Base-by-base conservation (phyloP, 1,140 invertebrate species). In the Chlorops oryzae region DNA sequence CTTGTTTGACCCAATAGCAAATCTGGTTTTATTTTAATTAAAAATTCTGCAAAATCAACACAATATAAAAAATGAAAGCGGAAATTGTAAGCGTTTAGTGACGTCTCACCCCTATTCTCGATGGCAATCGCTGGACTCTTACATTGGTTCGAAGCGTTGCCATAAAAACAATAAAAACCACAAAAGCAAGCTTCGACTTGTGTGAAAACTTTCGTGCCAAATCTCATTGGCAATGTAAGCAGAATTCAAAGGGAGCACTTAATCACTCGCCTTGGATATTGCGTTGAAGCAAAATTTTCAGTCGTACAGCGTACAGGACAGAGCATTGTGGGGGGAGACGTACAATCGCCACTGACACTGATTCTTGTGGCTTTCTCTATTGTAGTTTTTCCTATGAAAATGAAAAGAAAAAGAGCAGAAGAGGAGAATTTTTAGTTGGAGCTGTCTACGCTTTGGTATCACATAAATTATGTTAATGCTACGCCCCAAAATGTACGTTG, bases 401-500 rank as follows among this genome's bases (percentile, higher is more conserved):
- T n/a, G n/a, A n/a, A n/a, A n/a, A n/a, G n/a, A n/a, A n/a, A n/a
- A n/a, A n/a, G n/a, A n/a, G n/a, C n/a, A n/a, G n/a, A n/a, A n/a
- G n/a, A n/a, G n/a, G n/a, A n/a, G n/a, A n/a, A n/a, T n/a, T n/a
- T n/a, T n/a, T n/a, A n/a, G n/a, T n/a, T n/a, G n/a, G n/a, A n/a
- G n/a, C n/a, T n/a, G n/a, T n/a, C n/a, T n/a, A n/a, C n/a, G n/a
- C n/a, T n/a, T n/a, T n/a, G 64, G 62, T 67, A 67, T 64, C 64
- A 67, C 64, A 67, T 67, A 67, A 67, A 67, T 67, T 67, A 67
- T 67, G 64, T 67, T 67, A 67, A 67, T 67, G 62, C 48, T 35
- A 66, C 64, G 64, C 64, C 64, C 64, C 64, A 55, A 54, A 56
- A 53, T 43, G 55, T 37, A 41, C 44, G 17, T 22, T n/a, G n/a